phyloP scores from a whole-genome alignment of 92 coral and sea anemone species.

The Diadumene lineata region DNA sequence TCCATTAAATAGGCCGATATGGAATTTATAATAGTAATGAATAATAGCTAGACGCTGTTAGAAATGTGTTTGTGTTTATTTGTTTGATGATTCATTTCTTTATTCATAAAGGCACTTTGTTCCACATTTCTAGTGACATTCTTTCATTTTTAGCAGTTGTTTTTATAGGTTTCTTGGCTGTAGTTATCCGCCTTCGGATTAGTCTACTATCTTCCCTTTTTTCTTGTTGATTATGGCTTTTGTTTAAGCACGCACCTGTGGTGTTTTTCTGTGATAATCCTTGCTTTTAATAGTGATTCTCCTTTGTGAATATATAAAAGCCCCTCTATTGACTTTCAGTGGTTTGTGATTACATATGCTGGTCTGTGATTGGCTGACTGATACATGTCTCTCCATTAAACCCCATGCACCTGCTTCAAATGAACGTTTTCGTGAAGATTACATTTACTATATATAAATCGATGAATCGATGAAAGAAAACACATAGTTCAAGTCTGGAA shows the following conservation, averaged over 20 bases:
- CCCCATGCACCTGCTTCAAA: slow-evolving; percentile 13
- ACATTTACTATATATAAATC: slow-evolving; percentile 22
- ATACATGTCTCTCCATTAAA: slow-evolving; percentile 12
- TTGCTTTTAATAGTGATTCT: slow-evolving; percentile 13
- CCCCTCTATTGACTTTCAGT: slow-evolving; percentile 36
- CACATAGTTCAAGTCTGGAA: no score
- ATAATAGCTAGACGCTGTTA: no score
- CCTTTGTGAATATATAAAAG: slow-evolving; percentile 23
- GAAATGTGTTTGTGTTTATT: no score
- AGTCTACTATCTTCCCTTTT: not conserved
- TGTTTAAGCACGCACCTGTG: slow-evolving; percentile 17
- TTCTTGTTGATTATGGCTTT: not conserved
- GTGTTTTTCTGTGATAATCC: not conserved
- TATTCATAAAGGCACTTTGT: no score
- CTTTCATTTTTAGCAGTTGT: no score
- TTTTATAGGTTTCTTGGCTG: no score
- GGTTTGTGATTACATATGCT: slow-evolving; percentile 7
- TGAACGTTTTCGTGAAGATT: slow-evolving; percentile 3
- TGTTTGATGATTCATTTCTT: no score
- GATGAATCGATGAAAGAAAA: not conserved
- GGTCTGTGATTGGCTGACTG: slow-evolving; percentile 28
- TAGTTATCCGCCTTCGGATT: not conserved
- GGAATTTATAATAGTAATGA: no score
- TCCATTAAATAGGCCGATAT: no score
- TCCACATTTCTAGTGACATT: no score